Evolutionary conservation across 2,888 invertebrate species (phyloP).

Genomic region (Epicampocera succincta): DNA sequence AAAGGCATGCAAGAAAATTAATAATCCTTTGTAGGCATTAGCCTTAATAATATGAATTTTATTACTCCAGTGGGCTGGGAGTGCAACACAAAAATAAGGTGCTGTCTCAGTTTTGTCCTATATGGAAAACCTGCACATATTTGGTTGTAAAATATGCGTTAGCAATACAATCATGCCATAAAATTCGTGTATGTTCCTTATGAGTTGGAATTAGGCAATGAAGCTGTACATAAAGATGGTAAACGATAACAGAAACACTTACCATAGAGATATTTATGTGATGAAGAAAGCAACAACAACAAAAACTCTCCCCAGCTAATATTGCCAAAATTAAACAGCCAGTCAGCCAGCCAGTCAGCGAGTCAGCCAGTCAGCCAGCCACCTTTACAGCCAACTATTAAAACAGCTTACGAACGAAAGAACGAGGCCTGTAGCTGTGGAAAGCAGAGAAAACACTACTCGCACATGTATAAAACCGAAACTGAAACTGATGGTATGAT

Average conservation of each 20-base stretch:
- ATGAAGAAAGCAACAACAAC: conserved; percentile 26
- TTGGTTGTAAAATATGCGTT: too few relatives aligned
- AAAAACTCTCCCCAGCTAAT: conserved; percentile 15
- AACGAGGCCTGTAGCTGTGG: conserved; percentile 26
- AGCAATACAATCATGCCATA: too few relatives aligned
- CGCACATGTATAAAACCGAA: too few relatives aligned
- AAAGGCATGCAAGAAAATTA: too few relatives aligned
- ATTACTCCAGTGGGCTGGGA: too few relatives aligned
- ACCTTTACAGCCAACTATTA: conserved; percentile 13
- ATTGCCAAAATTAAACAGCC: conserved; percentile 8
- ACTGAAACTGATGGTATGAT: conserved; percentile 69
- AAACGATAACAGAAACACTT: conserved; percentile 30
- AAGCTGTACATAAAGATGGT: conserved; percentile 19
- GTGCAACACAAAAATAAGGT: too few relatives aligned
- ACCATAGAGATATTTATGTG: background rate
- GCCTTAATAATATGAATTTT: too few relatives aligned
- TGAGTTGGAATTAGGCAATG: conserved; percentile 50
- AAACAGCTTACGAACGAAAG: conserved; percentile 24
- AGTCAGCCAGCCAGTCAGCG: background rate
- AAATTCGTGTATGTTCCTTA: conserved; percentile 44
- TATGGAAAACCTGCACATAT: too few relatives aligned
- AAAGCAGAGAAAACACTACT: conserved; percentile 15
- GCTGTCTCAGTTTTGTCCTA: too few relatives aligned
- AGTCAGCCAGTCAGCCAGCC: conserved; percentile 5
- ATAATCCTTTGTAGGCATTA: too few relatives aligned